These are phyloP conservation scores for Atta colombica DNA, from an alignment of 1,140 invertebrate species.

Conservation along the genomic window DNA sequence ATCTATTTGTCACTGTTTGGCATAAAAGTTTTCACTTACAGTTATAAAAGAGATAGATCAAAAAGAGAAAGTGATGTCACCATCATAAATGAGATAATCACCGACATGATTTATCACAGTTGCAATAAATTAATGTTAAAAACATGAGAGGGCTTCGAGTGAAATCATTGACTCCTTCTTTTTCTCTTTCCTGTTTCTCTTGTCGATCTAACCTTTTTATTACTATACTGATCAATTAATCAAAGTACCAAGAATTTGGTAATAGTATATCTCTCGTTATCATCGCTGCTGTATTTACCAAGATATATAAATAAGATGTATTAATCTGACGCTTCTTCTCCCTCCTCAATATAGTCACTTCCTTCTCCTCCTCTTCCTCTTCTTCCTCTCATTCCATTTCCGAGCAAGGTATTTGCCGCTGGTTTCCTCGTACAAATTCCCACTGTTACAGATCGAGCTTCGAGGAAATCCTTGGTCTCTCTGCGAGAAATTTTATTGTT, in stretches of 20 bases:
- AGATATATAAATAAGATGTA: slow-evolving; percentile 29
- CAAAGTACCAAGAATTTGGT: slow-evolving; percentile 78
- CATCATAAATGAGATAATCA: slow-evolving; percentile 67
- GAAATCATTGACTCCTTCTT: slow-evolving; percentile 66
- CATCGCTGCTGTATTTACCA: slow-evolving; percentile 53
- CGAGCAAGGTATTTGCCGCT: background rate
- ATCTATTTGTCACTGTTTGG: slow-evolving; percentile 65
- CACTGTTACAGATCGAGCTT: slow-evolving; percentile 66
- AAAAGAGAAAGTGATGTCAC: slow-evolving; percentile 37
- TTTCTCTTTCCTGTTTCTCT: background rate
- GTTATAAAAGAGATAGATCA: too few relatives aligned
- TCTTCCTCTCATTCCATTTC: slow-evolving; percentile 4
- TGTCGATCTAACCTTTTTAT: slow-evolving; percentile 55
- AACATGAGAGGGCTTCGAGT: slow-evolving; percentile 70
- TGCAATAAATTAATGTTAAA: slow-evolving; percentile 78
- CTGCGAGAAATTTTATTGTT: background rate
- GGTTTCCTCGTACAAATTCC: slow-evolving; percentile 63
- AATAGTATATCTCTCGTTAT: slow-evolving; percentile 78
- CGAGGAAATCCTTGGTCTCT: slow-evolving; percentile 65
- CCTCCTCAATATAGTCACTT: background rate
- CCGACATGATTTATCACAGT: slow-evolving; percentile 62
- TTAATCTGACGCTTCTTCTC: slow-evolving; percentile 54
- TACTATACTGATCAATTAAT: slow-evolving; percentile 83
- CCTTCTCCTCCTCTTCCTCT: background rate
- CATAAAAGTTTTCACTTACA: slow-evolving; percentile 75